These are phyloP conservation scores for Callyntrura guangdongensis DNA, from an alignment of 2,888 invertebrate species.

Conservation along the genomic window DNA sequence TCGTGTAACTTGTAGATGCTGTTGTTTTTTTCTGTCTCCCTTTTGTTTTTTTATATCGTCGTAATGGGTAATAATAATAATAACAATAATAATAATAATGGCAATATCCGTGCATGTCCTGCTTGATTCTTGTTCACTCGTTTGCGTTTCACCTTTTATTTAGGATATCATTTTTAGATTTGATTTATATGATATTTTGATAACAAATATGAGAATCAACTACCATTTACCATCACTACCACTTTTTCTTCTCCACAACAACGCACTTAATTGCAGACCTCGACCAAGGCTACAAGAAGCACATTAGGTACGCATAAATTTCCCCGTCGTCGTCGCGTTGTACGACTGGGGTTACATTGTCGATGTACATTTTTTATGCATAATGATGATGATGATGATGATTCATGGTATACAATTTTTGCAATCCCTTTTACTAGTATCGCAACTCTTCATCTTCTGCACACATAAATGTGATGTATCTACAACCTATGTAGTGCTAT, in stretches of 20 bases:
- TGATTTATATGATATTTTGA: conserved; percentile 67
- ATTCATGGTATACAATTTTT: too few relatives aligned
- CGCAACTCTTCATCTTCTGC: neutral
- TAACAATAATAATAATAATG: conserved; percentile 16
- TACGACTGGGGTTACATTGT: too few relatives aligned
- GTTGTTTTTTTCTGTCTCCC: neutral
- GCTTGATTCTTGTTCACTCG: conserved; percentile 22
- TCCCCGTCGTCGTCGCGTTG: conserved; percentile 3
- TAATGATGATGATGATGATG: neutral
- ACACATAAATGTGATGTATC: neutral
- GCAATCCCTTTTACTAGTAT: too few relatives aligned
- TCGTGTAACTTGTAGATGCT: neutral
- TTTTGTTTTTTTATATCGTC: neutral
- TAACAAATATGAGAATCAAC: conserved; percentile 48
- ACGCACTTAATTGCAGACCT: conserved; percentile 74
- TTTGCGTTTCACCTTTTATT: conserved; percentile 31
- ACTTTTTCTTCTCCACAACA: conserved; percentile 39
- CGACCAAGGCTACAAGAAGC: conserved; percentile 55
- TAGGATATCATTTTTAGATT: conserved; percentile 44
- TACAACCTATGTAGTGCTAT: neutral
- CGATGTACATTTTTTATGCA: neutral
- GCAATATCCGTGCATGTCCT: conserved; percentile 34
- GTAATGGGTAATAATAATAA: neutral
- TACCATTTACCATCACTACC: neutral
- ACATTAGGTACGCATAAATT: conserved; percentile 46